phyloP scores from a whole-genome alignment of 2,113 vertebrate genomes.

The Otis tarda region DNA sequence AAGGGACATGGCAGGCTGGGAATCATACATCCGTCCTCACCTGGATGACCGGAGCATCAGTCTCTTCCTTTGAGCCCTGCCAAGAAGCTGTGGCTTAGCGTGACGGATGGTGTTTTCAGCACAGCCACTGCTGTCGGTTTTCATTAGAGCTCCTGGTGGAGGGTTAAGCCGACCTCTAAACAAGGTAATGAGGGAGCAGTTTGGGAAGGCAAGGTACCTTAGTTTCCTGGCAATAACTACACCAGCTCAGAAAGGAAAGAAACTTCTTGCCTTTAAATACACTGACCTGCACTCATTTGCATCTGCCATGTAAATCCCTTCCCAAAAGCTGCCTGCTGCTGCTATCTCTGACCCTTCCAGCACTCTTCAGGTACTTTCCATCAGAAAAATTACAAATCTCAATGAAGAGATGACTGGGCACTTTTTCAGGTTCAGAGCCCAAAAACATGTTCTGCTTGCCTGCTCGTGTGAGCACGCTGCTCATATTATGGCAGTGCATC shows the following conservation, averaged over 20 bases:
- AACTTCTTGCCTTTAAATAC: neutral
- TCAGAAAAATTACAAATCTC: neutral
- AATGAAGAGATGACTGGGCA: neutral
- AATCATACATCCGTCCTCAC: fast-evolving
- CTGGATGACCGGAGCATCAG: neutral
- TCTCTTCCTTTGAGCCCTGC: neutral
- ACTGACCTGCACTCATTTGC: neutral
- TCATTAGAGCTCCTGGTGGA: neutral
- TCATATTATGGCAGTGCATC: neutral
- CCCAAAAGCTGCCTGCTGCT: neutral
- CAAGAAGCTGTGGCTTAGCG: neutral
- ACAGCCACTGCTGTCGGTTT: neutral
- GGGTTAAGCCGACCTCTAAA: neutral
- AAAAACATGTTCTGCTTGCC: neutral
- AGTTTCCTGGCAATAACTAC: neutral
- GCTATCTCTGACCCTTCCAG: neutral
- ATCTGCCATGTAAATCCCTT: neutral
- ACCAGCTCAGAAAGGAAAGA: neutral
- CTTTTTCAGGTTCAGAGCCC: neutral
- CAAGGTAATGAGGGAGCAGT: neutral
- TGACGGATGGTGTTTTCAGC: fast-evolving
- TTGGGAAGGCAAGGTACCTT: neutral
- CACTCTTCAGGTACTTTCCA: neutral
- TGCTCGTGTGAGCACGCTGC: fast-evolving
- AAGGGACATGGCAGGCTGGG: neutral